Evolutionary conservation across 2,888 invertebrate species (phyloP), one percentile per base, ranked within the genome.

Genomic region (Exocentrus adspersus): DNA sequence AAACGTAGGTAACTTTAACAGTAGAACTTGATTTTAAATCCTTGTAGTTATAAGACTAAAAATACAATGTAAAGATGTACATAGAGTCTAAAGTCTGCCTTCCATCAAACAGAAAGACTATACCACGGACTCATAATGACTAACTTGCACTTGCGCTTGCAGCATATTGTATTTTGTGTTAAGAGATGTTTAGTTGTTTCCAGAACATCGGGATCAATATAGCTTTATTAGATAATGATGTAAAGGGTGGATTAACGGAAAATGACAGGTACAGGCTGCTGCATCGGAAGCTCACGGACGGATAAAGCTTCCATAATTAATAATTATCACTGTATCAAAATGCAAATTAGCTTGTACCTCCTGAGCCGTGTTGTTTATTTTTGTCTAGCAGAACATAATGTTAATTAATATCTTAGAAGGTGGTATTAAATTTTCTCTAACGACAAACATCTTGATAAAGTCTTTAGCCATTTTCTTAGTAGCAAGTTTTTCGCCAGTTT

Each of bases 121-220:
- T n/a, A n/a, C n/a, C n/a, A n/a, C n/a, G n/a, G n/a, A n/a, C n/a
- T n/a, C n/a, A n/a, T n/a, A n/a, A n/a, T n/a, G 7, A 24, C 24
- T 24, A 24, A 24, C 24, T 24, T 24, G 24, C 62, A 56, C 57
- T 57, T 53, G 57, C 52, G 63, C 50, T 65, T 59, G 60, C 53
- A 48, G 51, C 57, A 58, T 60, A 58, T 60, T 62, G 62, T 65
- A 62, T 60, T n/a, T 57, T 53, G 62, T 20, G 45, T 54, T 53
- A 63, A 66, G 46, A 43, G 64, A 60, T 32, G 32, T 12, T 46
- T 12, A 12, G 32, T 19, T 45, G 32, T 46, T 46, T 46, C 57
- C 32, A 12, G 46, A 32, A 57, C 57, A 46, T 20, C 46, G 17
- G 4, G 24, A 57, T 57, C 57, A 16, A 46, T 57, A 57, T 14